Evolutionary conservation across 1,140 invertebrate genomes (phyloP).

Genomic region (Gryon sp.): DNA sequence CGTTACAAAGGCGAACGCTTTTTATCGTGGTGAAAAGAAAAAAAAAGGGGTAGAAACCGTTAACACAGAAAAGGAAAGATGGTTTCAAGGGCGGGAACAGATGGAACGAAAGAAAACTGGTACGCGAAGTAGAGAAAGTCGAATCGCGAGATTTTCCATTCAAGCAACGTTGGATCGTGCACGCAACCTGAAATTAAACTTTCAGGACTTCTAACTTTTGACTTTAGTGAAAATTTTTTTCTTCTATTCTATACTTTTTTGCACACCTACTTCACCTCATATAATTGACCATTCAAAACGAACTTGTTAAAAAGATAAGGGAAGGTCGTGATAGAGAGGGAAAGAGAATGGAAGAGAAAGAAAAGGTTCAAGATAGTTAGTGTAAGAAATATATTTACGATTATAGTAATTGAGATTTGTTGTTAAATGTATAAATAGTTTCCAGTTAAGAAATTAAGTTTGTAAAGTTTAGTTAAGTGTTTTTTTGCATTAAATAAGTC

Average conservation of each 20-base stretch:
- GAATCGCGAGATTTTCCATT: slow-evolving; percentile 71
- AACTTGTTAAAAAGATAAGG: slow-evolving; percentile 19
- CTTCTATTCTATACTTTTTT: slow-evolving; percentile 42
- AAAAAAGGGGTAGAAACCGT: slow-evolving; percentile 56
- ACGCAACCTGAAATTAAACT: slow-evolving; percentile 72
- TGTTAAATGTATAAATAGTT: not conserved
- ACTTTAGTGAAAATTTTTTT: slow-evolving; percentile 72
- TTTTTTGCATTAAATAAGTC: no score
- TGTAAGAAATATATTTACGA: slow-evolving; percentile 34
- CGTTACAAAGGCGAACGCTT: slow-evolving; percentile 62
- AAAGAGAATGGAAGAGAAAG: no score
- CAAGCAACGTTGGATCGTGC: slow-evolving; percentile 64
- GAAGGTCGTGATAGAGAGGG: no score
- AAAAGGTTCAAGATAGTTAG: no score
- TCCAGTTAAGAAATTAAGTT: not conserved
- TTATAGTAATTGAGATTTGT: slow-evolving; percentile 28
- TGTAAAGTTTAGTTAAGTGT: no score
- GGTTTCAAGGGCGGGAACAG: slow-evolving; percentile 33
- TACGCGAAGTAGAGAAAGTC: slow-evolving; percentile 24
- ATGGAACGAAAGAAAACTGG: slow-evolving; percentile 26
- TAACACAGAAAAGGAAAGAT: slow-evolving; percentile 27
- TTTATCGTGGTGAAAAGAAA: slow-evolving; percentile 51
- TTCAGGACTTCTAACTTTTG: slow-evolving; percentile 72
- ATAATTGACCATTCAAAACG: slow-evolving; percentile 60
- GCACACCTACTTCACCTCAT: slow-evolving; percentile 48